Evolutionary conservation across 2,888 invertebrate genomes (phyloP), one percentile per base, ranked within the genome.

Genomic region (Aphelenchoides bicaudatus): DNA sequence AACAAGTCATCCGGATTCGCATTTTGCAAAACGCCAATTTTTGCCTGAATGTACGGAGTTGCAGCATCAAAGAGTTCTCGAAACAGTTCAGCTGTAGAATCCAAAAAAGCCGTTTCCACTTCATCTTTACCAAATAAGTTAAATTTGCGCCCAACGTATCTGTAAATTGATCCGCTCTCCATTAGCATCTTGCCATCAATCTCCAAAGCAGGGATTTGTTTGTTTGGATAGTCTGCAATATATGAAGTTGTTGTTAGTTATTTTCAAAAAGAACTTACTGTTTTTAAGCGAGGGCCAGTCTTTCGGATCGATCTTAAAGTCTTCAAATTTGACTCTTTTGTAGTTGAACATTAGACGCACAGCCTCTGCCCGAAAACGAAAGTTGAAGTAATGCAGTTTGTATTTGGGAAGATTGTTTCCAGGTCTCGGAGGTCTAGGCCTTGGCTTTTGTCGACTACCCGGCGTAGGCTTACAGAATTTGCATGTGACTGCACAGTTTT

Each of bases 1-100:
- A 38, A 30, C 8, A 58, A 5, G n/a, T 58, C 53, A 8, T 56
- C 55, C 57, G n/a, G n/a, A n/a, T n/a, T n/a, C n/a, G n/a, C n/a
- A n/a, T n/a, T n/a, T n/a, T n/a, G n/a, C n/a, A n/a, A n/a, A n/a
- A n/a, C n/a, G n/a, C n/a, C n/a, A n/a, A 34, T 10, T n/a, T 34
- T 34, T n/a, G 34, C 34, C 10, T n/a, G 34, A 34, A 34, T 34
- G 34, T 10, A 34, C 10, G 10, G 10, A n/a, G 10, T n/a, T 6
- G 43, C 25, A 10, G 43, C 43, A n/a, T 43, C 43, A 25, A 43
- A 6, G 10, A 43, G 23, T 25, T 43, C 43, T 6, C 43, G 43
- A n/a, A 21, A 25, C 43, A 43, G 25, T 25, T 43, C 43, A 25
- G 43, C 43, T 6, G 23, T 43, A 10, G 43, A 6, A 25, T 43